These are phyloP conservation scores for Tipula helvola DNA, from an alignment of 2,888 invertebrate genomes.

Conservation along the genomic window DNA sequence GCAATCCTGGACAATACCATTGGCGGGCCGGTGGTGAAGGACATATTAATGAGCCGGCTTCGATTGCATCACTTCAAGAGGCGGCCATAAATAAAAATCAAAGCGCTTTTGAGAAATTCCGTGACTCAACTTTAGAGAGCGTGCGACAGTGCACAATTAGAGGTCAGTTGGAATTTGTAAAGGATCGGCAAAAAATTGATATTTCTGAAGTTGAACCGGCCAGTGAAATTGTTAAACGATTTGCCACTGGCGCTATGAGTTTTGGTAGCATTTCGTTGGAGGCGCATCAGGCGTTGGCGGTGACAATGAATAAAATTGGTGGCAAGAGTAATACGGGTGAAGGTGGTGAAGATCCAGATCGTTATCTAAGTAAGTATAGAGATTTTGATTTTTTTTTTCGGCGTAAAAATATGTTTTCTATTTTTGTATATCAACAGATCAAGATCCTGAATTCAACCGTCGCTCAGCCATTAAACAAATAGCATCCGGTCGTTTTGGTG, in stretches of 20 bases:
- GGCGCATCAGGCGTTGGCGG: slow-evolving; percentile 86
- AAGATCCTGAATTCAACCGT: slow-evolving; percentile 68
- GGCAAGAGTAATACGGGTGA: slow-evolving; percentile 99
- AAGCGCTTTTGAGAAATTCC: slow-evolving; percentile 72
- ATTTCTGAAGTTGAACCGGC: slow-evolving; percentile 87
- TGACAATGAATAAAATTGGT: slow-evolving; percentile 95
- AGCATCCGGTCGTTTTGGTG: slow-evolving; percentile 96
- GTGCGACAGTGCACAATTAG: slow-evolving; percentile 77
- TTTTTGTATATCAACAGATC: slow-evolving; percentile 31
- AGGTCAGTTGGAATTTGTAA: slow-evolving; percentile 83
- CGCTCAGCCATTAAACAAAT: slow-evolving; percentile 98
- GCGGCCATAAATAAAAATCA: slow-evolving; percentile 70
- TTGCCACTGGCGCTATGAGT: slow-evolving; percentile 76
- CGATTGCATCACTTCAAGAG: slow-evolving; percentile 63
- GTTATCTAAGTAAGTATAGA: slow-evolving; percentile 46
- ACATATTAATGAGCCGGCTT: slow-evolving; percentile 91
- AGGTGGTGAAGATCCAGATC: slow-evolving; percentile 76
- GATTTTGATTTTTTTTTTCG: too few relatives aligned
- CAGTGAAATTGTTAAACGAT: slow-evolving; percentile 83
- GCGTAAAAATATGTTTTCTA: too few relatives aligned
- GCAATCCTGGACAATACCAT: slow-evolving; percentile 90
- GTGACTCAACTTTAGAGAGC: slow-evolving; percentile 77
- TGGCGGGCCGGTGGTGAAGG: slow-evolving; percentile 97
- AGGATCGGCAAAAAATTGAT: slow-evolving; percentile 63
- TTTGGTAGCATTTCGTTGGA: slow-evolving; percentile 95